Evolutionary conservation across 2,888 invertebrate species (phyloP).

Genomic region (Lymantria dispar): DNA sequence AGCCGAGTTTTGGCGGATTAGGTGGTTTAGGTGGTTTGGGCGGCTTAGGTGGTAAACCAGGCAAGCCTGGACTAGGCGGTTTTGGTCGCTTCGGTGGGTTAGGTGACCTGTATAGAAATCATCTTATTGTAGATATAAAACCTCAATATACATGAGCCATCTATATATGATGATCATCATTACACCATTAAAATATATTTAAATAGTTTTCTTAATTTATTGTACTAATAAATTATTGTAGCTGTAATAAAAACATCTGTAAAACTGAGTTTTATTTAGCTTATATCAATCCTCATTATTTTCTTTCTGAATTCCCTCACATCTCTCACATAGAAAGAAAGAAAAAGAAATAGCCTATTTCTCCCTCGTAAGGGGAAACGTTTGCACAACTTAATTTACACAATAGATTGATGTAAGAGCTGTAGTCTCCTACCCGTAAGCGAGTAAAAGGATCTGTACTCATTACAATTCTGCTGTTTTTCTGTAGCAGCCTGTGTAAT

Average conservation of each 20-base stretch:
- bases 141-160: neutral
- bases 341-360: too few relatives aligned
- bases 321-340: too few relatives aligned
- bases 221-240: neutral
- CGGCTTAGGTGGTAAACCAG: conserved; percentile 12
- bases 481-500: too few relatives aligned
- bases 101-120: neutral
- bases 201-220: neutral
- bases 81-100: conserved; percentile 7
- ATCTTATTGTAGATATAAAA: neutral
- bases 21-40: conserved; percentile 5
- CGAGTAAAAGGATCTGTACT: too few relatives aligned
- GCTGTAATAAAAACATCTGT: neutral
- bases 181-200: neutral
- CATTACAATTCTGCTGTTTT: too few relatives aligned
- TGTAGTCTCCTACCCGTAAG: too few relatives aligned
- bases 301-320: too few relatives aligned
- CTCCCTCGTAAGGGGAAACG: too few relatives aligned
- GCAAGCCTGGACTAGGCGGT: conserved; percentile 12
- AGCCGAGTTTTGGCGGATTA: conserved; percentile 8
- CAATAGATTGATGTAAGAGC: too few relatives aligned
- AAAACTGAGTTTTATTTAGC: neutral
- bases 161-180: neutral
- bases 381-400: too few relatives aligned
- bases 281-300: too few relatives aligned